Conservation (phyloP, 1,140 invertebrate genomes). For the Aphidius gifuensis region DNA sequence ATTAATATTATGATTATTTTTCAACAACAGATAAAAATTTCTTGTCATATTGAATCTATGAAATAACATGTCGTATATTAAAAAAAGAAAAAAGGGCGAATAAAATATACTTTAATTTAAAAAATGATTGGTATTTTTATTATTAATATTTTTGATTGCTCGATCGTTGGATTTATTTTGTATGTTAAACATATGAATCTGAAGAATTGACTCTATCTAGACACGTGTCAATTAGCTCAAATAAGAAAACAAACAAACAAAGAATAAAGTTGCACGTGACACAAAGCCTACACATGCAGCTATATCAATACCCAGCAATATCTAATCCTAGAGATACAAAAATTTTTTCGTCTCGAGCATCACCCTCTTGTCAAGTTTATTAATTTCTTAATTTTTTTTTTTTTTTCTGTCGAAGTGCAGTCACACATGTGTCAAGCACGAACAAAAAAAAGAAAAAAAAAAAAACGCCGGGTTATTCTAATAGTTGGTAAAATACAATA, state of each 20-base stretch:
- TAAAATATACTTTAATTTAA: too few relatives aligned
- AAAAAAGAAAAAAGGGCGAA: too few relatives aligned
- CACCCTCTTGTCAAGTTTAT: constrained; percentile 5
- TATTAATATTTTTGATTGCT: neutral
- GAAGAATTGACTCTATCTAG: neutral
- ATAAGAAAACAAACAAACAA: constrained; percentile 24
- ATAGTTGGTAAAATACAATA: constrained; percentile 31
- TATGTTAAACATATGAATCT: neutral
- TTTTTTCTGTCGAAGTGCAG: neutral
- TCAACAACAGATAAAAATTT: constrained; percentile 19
- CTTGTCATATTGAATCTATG: neutral
- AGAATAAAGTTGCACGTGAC: constrained; percentile 11
- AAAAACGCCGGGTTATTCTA: constrained; percentile 41
- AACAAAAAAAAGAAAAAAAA: constrained; percentile 6
- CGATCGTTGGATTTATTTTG: neutral
- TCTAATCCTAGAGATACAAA: constrained; percentile 8
- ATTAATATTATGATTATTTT: neutral
- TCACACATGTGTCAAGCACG: constrained; percentile 37
- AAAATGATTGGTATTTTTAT: neutral
- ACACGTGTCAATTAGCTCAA: constrained; percentile 34
- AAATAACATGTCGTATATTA: too few relatives aligned
- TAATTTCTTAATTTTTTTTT: constrained; percentile 2
- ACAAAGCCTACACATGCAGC: neutral
- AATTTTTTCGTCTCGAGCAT: constrained; percentile 2
- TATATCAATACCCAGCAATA: neutral